Conservation (phyloP, 2,113 vertebrate species). For the Peromyscus maniculatus region DNA sequence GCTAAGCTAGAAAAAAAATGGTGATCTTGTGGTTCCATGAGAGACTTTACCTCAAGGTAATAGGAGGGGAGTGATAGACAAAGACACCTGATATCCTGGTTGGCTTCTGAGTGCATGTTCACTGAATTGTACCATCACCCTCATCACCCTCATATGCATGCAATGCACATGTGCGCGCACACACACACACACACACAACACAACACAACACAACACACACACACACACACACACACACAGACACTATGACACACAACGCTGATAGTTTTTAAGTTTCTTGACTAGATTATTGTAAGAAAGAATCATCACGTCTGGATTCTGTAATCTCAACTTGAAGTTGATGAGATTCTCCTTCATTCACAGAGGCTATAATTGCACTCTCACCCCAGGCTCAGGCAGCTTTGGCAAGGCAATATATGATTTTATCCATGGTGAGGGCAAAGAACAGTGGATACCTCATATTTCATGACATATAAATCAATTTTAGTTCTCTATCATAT, state of each 20-base stretch:
- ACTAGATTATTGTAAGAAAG: not conserved
- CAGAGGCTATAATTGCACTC: not conserved
- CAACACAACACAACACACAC: not conserved
- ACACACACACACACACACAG: not conserved
- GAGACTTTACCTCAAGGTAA: not conserved
- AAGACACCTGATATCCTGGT: not conserved
- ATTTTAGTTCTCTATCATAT: not conserved
- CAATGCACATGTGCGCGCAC: not conserved
- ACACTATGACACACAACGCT: not conserved
- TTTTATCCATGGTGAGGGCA: accelerated
- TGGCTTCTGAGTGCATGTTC: not conserved
- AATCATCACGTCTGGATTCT: not conserved
- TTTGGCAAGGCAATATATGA: not conserved
- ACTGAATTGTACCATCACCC: not conserved
- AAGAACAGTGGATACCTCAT: not conserved
- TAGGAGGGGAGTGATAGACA: not conserved
- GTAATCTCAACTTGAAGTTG: not conserved
- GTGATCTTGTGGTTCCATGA: not conserved
- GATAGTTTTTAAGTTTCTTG: not conserved
- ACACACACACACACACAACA: not conserved
- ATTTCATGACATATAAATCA: not conserved
- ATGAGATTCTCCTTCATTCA: not conserved
- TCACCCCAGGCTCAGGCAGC: not conserved
- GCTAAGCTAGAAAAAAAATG: not conserved
- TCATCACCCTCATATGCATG: no score